Conservation (phyloP, 2,797 vertebrate species). For the Brachymystax lenok region DNA sequence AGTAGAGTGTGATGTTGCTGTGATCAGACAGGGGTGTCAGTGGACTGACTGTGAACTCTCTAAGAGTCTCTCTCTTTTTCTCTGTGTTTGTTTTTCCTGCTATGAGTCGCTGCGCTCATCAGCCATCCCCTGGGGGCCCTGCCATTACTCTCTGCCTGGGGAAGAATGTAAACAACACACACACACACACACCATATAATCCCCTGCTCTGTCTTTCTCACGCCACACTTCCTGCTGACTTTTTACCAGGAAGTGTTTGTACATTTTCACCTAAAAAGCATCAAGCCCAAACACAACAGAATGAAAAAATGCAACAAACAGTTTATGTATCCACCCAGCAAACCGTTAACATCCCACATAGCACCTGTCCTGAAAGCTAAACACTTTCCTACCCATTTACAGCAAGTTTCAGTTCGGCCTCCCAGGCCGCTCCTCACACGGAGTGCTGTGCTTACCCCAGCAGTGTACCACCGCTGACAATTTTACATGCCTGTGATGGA, state of each 20-base stretch:
- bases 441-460: too few species aligned
- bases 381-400: slow-evolving; percentile 69
- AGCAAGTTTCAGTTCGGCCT: slow-evolving; percentile 14
- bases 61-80: too few species aligned
- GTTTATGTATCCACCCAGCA: slow-evolving; percentile 62
- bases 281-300: too few species aligned
- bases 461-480: not conserved
- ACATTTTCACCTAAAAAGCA: not conserved
- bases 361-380: slow-evolving; percentile 68
- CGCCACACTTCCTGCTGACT: too few species aligned
- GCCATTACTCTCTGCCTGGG: slow-evolving; percentile 42
- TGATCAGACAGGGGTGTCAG: too few species aligned
- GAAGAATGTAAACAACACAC: slow-evolving; percentile 67
- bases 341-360: slow-evolving; percentile 69
- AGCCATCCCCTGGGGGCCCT: slow-evolving; percentile 22
- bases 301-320: slow-evolving; percentile 56
- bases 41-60: too few species aligned
- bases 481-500: slow-evolving; percentile 8
- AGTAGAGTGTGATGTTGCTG: too few species aligned
- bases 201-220: not conserved
- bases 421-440: too few species aligned
- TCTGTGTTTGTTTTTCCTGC: slow-evolving; percentile 76
- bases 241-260: too few species aligned
- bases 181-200: slow-evolving; percentile 16
- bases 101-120: slow-evolving; percentile 41